Evolutionary conservation across 1,140 invertebrate genomes (phyloP).

Genomic region (Ctenoplectra terminalis): DNA sequence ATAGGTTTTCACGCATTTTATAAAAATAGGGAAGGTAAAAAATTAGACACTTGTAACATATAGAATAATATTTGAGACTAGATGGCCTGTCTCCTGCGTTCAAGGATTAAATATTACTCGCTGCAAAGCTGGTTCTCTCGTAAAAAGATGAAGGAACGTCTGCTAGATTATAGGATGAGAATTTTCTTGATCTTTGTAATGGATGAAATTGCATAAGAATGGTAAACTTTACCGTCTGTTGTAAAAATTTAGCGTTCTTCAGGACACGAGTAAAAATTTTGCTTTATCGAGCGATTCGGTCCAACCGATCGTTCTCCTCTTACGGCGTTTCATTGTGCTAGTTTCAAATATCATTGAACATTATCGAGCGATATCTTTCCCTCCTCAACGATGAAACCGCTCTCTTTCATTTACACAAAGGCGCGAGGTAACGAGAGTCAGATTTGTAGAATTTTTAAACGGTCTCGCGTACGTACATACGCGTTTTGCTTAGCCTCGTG

Average conservation of each 20-base stretch:
- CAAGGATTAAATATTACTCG: slow-evolving; percentile 21
- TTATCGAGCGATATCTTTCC: background rate
- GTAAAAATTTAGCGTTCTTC: background rate
- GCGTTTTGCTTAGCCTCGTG: background rate
- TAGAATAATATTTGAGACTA: too few relatives aligned
- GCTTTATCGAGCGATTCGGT: background rate
- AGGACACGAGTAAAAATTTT: background rate
- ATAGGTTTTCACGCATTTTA: too few relatives aligned
- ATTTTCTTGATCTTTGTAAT: too few relatives aligned
- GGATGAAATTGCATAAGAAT: background rate
- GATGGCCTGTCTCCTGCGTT: too few relatives aligned
- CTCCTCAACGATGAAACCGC: background rate
- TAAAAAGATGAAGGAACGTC: too few relatives aligned
- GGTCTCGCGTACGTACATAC: background rate
- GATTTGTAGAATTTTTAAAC: slow-evolving; percentile 8
- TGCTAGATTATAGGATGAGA: too few relatives aligned
- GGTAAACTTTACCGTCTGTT: background rate
- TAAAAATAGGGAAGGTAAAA: too few relatives aligned
- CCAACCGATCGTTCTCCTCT: slow-evolving; percentile 1
- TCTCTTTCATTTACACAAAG: background rate
- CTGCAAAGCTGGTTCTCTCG: background rate
- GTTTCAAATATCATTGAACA: slow-evolving; percentile 6
- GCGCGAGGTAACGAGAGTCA: background rate
- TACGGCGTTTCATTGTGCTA: background rate
- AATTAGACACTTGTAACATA: too few relatives aligned